phyloP scores from a whole-genome alignment of 1,140 invertebrate genomes.

The Protaetia brevitarsis region DNA sequence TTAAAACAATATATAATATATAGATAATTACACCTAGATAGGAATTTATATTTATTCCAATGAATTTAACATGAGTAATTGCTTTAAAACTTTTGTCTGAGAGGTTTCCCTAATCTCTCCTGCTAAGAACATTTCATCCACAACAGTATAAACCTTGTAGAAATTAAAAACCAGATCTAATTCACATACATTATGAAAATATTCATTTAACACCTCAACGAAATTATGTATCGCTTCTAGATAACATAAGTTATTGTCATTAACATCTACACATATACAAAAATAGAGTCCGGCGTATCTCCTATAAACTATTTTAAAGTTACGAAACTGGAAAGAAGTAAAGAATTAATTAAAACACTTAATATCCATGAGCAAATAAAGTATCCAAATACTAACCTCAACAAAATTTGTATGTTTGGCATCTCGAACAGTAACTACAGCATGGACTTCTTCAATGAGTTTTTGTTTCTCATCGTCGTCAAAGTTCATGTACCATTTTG shows the following conservation, averaged over 20 bases:
- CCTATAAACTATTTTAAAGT: conserved; percentile 99
- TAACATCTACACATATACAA: conserved; percentile 99
- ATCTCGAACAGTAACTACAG: conserved; percentile 98
- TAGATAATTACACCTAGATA: background rate
- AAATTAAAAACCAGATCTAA: conserved; percentile 99
- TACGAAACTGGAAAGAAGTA: conserved; percentile 82
- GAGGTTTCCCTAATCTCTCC: conserved; percentile 99
- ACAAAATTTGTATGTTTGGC: conserved; percentile 99
- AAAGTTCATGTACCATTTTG: conserved; percentile 99
- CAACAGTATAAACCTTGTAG: conserved; percentile 99
- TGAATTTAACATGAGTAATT: conserved; percentile 95
- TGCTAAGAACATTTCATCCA: conserved; percentile 99
- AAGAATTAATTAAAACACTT: background rate
- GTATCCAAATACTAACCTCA: conserved; percentile 66
- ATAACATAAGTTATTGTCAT: conserved; percentile 98
- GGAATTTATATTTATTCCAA: conserved; percentile 70
- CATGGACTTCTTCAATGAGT: conserved; percentile 99
- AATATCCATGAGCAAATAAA: background rate
- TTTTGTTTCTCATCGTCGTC: conserved; percentile 99
- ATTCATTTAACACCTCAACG: conserved; percentile 99
- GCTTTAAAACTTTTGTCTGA: conserved; percentile 99
- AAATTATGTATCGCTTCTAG: conserved; percentile 99
- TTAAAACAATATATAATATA: background rate
- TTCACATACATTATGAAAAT: conserved; percentile 99
- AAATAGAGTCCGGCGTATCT: conserved; percentile 99